Evolutionary conservation across 2,113 vertebrate genomes (phyloP).

Genomic region (Paracanthobrama guichenoti): DNA sequence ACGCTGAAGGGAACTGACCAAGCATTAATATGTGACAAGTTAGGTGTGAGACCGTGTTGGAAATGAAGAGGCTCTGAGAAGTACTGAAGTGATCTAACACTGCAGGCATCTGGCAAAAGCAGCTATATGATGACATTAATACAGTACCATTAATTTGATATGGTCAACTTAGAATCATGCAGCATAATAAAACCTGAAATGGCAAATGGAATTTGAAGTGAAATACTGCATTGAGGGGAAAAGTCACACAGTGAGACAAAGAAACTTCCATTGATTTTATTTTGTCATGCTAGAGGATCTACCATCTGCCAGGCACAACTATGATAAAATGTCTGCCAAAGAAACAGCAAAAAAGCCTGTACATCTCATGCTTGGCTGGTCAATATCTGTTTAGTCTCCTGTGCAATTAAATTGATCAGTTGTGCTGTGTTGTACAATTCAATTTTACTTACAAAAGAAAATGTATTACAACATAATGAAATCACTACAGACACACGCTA

Average conservation of each 20-base stretch:
- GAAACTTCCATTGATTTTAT: conserved; percentile 33
- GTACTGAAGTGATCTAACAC: background rate
- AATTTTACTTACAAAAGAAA: conserved; percentile 37
- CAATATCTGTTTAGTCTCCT: conserved; percentile 46
- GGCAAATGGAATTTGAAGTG: background rate
- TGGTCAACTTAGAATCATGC: conserved; percentile 10
- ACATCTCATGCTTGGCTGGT: conserved; percentile 42
- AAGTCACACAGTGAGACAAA: conserved; percentile 29
- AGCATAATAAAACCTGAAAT: background rate
- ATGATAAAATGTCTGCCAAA: conserved; percentile 50
- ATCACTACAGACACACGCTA: conserved; percentile 11
- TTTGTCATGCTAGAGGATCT: conserved; percentile 43
- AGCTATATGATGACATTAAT: background rate
- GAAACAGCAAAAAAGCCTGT: conserved; percentile 26
- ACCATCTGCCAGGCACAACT: conserved; percentile 50
- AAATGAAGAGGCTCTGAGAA: background rate
- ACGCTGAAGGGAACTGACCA: too few species aligned
- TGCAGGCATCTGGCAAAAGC: background rate
- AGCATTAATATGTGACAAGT: too few species aligned
- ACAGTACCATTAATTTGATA: background rate
- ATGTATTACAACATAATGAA: conserved; percentile 14
- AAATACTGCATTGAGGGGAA: background rate
- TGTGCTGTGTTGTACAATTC: conserved; percentile 18
- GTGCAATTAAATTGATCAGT: conserved; percentile 29
- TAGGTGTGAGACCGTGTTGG: too few species aligned